These are phyloP conservation scores for Emydoidea blandingii DNA, from an alignment of 2,797 vertebrate species.

Conservation along the genomic window DNA sequence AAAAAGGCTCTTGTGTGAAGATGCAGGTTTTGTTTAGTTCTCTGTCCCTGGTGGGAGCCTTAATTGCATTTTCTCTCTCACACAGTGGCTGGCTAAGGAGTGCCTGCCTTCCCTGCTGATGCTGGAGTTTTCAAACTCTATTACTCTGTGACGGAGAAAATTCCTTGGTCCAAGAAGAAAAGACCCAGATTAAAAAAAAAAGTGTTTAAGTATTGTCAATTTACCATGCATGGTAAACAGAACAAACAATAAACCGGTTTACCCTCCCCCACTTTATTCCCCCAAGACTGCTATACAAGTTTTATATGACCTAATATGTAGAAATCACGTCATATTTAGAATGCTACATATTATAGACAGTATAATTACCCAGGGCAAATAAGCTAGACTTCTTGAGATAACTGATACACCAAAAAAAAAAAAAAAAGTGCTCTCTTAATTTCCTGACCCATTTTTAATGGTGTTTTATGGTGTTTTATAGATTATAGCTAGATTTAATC, in stretches of 20 bases:
- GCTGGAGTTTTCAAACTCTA: conserved; percentile 86
- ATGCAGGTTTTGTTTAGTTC: conserved; percentile 85
- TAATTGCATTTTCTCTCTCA: conserved; percentile 90
- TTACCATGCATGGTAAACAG: conserved; percentile 76
- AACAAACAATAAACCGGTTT: conserved; percentile 70
- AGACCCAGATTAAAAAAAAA: conserved; percentile 75
- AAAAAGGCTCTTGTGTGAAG: conserved; percentile 87
- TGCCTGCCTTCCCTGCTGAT: conserved; percentile 86
- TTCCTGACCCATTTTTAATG: conserved; percentile 66
- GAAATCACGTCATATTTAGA: conserved; percentile 67
- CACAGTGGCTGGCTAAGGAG: conserved; percentile 86
- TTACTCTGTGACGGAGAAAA: conserved; percentile 85
- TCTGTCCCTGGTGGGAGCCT: conserved; percentile 88
- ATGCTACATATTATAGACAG: conserved; percentile 69
- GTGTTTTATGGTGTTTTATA: conserved; percentile 65
- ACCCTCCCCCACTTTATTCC: conserved; percentile 51
- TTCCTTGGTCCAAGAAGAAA: conserved; percentile 82
- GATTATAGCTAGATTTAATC: conserved; percentile 63
- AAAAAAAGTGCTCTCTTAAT: conserved; percentile 64
- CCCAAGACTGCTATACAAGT: conserved; percentile 55
- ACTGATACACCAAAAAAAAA: conserved; percentile 54
- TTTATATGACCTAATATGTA: conserved; percentile 68
- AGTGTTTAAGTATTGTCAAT: conserved; percentile 77
- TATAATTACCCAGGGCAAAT: conserved; percentile 51
- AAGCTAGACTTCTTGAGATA: conserved; percentile 71